Evolutionary conservation across 2,113 vertebrate species (phyloP), one percentile per base, ranked within the genome.

Genomic region (Geococcyx californianus): DNA sequence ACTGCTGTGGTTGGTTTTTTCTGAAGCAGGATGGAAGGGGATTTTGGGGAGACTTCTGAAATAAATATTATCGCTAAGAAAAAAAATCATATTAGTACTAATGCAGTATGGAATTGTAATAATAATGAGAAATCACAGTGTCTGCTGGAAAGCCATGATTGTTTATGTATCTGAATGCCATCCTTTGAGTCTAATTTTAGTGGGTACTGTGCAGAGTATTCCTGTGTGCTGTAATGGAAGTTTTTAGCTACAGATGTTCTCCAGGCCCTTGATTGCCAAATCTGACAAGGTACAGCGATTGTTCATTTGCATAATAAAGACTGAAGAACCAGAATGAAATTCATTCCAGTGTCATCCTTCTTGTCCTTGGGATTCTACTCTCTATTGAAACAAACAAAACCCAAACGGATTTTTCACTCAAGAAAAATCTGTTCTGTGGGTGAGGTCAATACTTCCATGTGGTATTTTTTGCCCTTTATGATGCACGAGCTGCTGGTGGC

Each of bases 301-400:
- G 40, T 80, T 84, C 29, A 94, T 97, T 96, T 97, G 89, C 90
- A 94, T 96, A 87, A 94, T 93, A 92, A 96, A 96, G 36, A 38
- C 51, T 28, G 82, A 72, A 84, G 76, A 89, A 85, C 87, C 42
- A 36, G 62, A 83, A 28, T 52, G 42, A 87, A 73, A 94, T 87
- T 73, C 86, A 87, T 95, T 89, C 92, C 70, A 78, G 34, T 74
- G 34, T 78, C 85, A 68, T 40, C 58, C 38, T 87, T 58, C 60
- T 91, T 86, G 90, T 95, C 84, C 81, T 96, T 95, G 93, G 81
- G 77, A 90, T 85, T 83, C 80, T 94, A 1, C 76, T 75, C 58
- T 56, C 54, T 89, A 7, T 84, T 66, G 58, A 94, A 49, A 21
- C 52, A 68, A 67, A 42, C 38, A 40, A 36, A 40, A 1, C 33